Evolutionary conservation across 2,797 vertebrate species (phyloP).

Genomic region (Anomalospiza imberbis): DNA sequence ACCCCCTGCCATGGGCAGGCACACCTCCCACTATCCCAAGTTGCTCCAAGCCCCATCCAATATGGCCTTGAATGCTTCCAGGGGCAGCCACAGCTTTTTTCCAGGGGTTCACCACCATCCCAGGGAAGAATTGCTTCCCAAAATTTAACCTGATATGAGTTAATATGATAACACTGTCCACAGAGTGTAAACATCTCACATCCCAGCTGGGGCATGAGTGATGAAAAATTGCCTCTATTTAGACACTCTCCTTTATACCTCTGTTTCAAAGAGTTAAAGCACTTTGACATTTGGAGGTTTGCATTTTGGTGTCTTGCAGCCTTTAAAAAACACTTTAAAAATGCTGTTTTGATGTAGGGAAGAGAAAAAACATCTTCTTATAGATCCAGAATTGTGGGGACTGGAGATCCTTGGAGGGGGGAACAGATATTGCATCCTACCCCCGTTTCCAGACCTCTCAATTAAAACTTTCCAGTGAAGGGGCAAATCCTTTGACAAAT

Average conservation of each 20-base stretch:
- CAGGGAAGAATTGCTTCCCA: background rate
- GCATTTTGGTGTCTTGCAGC: background rate
- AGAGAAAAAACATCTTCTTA: background rate
- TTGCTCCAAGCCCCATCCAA: background rate
- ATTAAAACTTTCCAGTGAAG: background rate
- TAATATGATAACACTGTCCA: background rate
- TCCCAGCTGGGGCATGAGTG: accelerated
- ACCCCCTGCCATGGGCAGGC: background rate
- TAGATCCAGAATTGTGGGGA: background rate
- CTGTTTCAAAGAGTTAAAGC: background rate
- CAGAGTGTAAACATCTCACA: accelerated
- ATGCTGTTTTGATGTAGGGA: background rate
- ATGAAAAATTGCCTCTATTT: background rate
- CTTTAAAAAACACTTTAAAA: background rate
- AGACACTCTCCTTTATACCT: background rate
- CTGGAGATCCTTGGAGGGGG: background rate
- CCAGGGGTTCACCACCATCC: background rate
- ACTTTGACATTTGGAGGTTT: background rate
- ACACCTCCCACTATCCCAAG: background rate
- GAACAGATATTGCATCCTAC: background rate
- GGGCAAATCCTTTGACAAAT: accelerated
- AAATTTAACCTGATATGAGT: background rate
- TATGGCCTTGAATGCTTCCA: accelerated
- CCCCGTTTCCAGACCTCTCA: background rate
- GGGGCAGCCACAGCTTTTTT: background rate